A percentile compares a stretch with the other conserved stretches of the same genome.
phyloP scores from a whole-genome alignment of 2,797 vertebrate genomes.

The Adelosebastes latens region DNA sequence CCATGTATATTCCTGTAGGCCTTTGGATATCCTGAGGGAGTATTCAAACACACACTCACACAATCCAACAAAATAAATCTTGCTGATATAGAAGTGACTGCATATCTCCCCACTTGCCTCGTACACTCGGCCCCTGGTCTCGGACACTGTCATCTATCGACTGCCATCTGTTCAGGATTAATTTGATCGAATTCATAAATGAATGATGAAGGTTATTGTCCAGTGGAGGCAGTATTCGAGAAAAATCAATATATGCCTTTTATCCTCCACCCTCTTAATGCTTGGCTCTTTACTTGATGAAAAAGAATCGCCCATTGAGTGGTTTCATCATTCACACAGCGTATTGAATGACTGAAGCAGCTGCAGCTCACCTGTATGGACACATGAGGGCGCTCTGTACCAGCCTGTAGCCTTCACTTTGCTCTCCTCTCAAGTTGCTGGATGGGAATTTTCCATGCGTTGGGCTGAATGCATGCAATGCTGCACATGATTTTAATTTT shows the following conservation, averaged over 20 bases:
- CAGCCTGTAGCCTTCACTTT: not conserved
- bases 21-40: not conserved
- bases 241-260: conserved; percentile 60
- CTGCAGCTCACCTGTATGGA: conserved; percentile 21
- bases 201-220: conserved; percentile 49
- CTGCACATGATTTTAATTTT: conserved; percentile 67
- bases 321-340: conserved; percentile 30
- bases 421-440: conserved; percentile 31
- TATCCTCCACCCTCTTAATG: conserved; percentile 34
- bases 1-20: not conserved
- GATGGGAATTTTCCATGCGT: conserved; percentile 81
- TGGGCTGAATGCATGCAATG: conserved; percentile 67
- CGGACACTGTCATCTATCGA: conserved; percentile 43
- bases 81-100: conserved; percentile 2
- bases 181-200: conserved; percentile 73
- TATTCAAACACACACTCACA: not conserved
- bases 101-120: conserved; percentile 12
- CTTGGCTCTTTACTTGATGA: conserved; percentile 48
- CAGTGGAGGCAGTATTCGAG: conserved; percentile 24
- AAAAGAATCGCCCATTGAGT: conserved; percentile 31
- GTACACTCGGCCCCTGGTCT: conserved; percentile 8
- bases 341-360: not conserved
- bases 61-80: not conserved
- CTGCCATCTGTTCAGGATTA: conserved; percentile 70
- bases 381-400: conserved; percentile 65